Conservation (phyloP, 2,888 invertebrate species). For the Hemicrepidius hirtus region DNA sequence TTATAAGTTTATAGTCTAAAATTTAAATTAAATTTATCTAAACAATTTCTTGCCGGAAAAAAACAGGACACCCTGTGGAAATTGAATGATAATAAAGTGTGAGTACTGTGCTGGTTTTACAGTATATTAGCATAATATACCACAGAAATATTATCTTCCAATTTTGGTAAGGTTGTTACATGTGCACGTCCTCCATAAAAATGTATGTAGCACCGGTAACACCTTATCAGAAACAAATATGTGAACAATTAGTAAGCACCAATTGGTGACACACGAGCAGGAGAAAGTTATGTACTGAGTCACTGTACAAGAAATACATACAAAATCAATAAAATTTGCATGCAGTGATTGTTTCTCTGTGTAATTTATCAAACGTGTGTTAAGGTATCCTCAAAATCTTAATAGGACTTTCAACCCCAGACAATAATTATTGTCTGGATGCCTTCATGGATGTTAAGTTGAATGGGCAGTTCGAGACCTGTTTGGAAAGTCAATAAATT, state of each 20-base stretch:
- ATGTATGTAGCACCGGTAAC: constrained; percentile 20
- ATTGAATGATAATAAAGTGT: too few species aligned
- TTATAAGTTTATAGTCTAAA: too few species aligned
- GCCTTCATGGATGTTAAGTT: constrained; percentile 15
- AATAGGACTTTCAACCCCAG: constrained; percentile 30
- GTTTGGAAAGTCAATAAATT: constrained; percentile 36
- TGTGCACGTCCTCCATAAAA: constrained; percentile 28
- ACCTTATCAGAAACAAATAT: too few species aligned
- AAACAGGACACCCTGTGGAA: too few species aligned
- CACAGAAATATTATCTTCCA: constrained; percentile 1
- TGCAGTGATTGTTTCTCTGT: constrained; percentile 39
- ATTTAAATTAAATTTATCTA: too few species aligned
- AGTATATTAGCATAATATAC: too few species aligned
- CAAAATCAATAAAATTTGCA: constrained; percentile 43
- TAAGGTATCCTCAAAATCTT: constrained; percentile 31
- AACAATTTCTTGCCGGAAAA: too few species aligned
- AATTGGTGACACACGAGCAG: constrained; percentile 33
- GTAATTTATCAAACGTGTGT: constrained; percentile 25
- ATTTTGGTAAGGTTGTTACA: constrained; percentile 1
- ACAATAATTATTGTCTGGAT: constrained; percentile 5
- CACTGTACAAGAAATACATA: constrained; percentile 35
- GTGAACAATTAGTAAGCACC: constrained; percentile 33
- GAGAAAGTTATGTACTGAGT: constrained; percentile 40
- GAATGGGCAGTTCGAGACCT: constrained; percentile 13
- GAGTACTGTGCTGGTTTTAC: too few species aligned